Percentiles rank a stretch among this genome's conserved stretches.
These are phyloP conservation scores for Ictalurus punctatus DNA, from an alignment of 2,113 vertebrate species.

Conservation along the genomic window DNA sequence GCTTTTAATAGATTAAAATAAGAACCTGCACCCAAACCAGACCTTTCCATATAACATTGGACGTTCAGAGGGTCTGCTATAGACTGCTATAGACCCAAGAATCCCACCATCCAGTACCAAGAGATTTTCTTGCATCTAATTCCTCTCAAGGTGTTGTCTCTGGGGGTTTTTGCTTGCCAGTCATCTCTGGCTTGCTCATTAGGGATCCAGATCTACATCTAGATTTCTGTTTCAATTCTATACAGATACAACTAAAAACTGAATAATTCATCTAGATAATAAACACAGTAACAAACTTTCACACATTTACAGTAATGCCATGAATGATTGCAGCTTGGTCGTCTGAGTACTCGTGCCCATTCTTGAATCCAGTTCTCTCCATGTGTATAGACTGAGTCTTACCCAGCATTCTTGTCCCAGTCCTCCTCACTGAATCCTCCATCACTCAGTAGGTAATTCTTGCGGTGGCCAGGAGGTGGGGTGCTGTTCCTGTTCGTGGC, in stretches of 20 bases:
- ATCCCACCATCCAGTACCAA: neutral
- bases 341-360: neutral
- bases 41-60: no score
- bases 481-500: conserved; percentile 81
- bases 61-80: no score
- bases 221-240: neutral
- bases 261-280: neutral
- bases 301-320: neutral
- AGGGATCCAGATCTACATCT: neutral
- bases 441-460: conserved; percentile 85
- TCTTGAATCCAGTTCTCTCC: neutral
- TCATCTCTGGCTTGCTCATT: no score
- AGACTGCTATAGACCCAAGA: no score
- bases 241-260: neutral
- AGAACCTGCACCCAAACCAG: no score
- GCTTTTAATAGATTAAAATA: no score
- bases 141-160: neutral
- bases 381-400: conserved; percentile 19
- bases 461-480: conserved; percentile 77
- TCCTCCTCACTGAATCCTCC: conserved; percentile 89
- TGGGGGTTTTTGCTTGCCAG: no score
- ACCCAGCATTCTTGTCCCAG: conserved; percentile 90
- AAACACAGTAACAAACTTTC: neutral
- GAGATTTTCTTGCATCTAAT: neutral
- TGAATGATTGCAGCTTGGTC: neutral